These are phyloP conservation scores for Yasuhikotakia modesta DNA, from an alignment of 2,797 vertebrate genomes.

Conservation along the genomic window DNA sequence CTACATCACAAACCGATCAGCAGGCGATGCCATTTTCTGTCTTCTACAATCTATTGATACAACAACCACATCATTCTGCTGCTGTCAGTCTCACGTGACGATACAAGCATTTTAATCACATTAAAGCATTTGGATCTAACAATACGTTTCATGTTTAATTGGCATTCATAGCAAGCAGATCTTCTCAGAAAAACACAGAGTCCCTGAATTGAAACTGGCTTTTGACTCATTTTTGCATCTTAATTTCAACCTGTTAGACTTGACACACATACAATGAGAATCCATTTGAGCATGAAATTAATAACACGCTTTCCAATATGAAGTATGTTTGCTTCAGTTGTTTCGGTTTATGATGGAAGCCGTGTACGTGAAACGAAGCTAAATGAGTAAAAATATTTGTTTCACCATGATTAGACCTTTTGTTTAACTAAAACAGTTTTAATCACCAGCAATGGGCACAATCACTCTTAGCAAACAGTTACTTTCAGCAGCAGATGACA, in stretches of 20 bases:
- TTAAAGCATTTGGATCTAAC: neutral
- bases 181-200: constrained; percentile 10
- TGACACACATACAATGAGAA: constrained; percentile 53
- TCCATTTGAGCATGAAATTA: constrained; percentile 68
- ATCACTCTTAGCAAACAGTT: neutral
- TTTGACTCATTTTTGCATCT: constrained; percentile 62
- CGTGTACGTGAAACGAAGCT: constrained; percentile 1
- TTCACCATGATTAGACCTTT: neutral
- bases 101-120: neutral
- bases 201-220: constrained; percentile 25
- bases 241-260: constrained; percentile 57
- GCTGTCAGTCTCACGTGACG: neutral
- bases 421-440: neutral
- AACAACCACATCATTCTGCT: neutral
- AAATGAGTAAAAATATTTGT: neutral
- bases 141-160: neutral
- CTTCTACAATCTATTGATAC: neutral
- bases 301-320: constrained; percentile 44
- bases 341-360: constrained; percentile 21
- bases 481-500: neutral
- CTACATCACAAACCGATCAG: neutral
- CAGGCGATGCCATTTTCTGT: neutral
- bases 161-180: neutral
- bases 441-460: neutral
- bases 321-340: constrained; percentile 31